phyloP scores from a whole-genome alignment of 2,888 invertebrate species.

The Nebria brevicollis region DNA sequence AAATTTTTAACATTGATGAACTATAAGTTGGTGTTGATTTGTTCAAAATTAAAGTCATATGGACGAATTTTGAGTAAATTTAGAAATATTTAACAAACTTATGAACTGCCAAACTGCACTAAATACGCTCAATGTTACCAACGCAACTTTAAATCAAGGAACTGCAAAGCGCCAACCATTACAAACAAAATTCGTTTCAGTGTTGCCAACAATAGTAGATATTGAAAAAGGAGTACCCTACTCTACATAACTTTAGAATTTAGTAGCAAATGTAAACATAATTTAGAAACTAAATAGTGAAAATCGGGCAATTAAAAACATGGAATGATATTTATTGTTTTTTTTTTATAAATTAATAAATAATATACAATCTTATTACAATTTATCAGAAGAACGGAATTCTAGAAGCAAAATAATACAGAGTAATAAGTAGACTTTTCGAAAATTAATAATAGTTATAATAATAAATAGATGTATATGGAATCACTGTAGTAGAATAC shows the following conservation, averaged over 20 bases:
- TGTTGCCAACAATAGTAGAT: too few species aligned
- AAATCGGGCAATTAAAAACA: slow-evolving; percentile 22
- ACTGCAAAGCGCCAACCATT: neutral
- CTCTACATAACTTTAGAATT: too few species aligned
- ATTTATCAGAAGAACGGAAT: slow-evolving; percentile 35
- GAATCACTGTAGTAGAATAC: slow-evolving; percentile 39
- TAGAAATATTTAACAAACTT: neutral
- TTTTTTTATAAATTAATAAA: slow-evolving; percentile 42
- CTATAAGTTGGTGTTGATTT: neutral
- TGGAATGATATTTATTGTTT: slow-evolving; percentile 41
- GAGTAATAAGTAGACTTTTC: slow-evolving; percentile 28
- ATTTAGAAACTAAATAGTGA: neutral
- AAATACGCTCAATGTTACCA: neutral
- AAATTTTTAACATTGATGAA: neutral
- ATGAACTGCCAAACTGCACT: neutral
- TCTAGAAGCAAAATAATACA: slow-evolving; percentile 36
- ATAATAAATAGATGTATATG: slow-evolving; percentile 40
- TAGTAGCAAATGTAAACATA: too few species aligned
- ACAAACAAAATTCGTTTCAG: too few species aligned
- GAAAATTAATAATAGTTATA: slow-evolving; percentile 12
- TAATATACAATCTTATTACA: slow-evolving; percentile 35
- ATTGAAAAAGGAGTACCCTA: too few species aligned
- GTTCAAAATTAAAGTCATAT: neutral
- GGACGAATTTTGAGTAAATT: neutral
- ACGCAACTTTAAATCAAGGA: neutral